These are phyloP conservation scores for Sprattus sprattus DNA, from an alignment of 2,113 vertebrate species.

Conservation along the genomic window DNA sequence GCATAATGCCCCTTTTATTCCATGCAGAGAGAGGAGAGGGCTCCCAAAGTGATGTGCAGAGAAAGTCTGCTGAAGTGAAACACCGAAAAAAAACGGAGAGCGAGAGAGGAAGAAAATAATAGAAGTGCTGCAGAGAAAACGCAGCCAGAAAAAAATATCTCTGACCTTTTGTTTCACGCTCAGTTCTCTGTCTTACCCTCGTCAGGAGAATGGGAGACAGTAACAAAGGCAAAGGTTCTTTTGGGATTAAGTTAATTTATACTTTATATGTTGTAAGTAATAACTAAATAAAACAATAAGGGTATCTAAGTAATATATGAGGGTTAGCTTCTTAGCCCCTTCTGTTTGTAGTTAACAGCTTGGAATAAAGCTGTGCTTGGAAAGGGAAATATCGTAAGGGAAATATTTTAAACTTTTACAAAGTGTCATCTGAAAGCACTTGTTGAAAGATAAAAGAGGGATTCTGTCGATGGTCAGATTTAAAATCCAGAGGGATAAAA, in stretches of 20 bases:
- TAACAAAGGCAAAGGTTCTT: not conserved
- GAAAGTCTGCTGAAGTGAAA: not conserved
- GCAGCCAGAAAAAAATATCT: not conserved
- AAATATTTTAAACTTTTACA: not conserved
- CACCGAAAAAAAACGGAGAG: constrained; percentile 14
- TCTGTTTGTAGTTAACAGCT: not conserved
- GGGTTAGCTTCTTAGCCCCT: too few relatives aligned
- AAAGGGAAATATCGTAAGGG: not conserved
- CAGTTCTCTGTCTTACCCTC: not conserved
- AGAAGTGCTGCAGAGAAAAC: not conserved
- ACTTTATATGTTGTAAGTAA: not conserved
- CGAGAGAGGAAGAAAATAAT: not conserved
- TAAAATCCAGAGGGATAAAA: not conserved
- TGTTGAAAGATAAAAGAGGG: not conserved
- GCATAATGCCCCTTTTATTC: constrained; percentile 25
- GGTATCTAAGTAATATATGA: too few relatives aligned
- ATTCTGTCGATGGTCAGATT: not conserved
- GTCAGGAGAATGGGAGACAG: not conserved
- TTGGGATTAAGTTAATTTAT: not conserved
- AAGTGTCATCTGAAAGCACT: not conserved
- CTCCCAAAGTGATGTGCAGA: not conserved
- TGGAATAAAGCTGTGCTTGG: not conserved
- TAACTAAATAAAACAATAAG: too few relatives aligned
- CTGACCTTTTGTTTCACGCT: not conserved
- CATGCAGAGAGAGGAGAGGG: not conserved